Evolutionary conservation across 2,888 invertebrate genomes (phyloP), one percentile per base, ranked within the genome.

Genomic region (Tortrix viridana): DNA sequence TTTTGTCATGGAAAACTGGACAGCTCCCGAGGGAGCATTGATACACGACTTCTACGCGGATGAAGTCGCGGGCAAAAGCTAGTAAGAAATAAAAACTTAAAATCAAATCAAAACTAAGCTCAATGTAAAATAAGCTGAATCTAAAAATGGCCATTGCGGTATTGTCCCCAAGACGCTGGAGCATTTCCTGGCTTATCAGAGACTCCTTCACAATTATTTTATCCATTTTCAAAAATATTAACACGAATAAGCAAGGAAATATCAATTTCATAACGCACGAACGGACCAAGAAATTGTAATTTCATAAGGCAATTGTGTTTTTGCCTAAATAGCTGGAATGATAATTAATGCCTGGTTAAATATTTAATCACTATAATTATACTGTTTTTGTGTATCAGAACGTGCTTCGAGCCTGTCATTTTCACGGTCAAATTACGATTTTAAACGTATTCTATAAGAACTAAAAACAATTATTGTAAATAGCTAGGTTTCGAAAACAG

Each of bases 181-280:
- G n/a, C n/a, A n/a, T n/a, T n/a, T n/a, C n/a, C n/a, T n/a, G n/a
- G n/a, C n/a, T n/a, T n/a, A n/a, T n/a, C n/a, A n/a, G n/a, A n/a
- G n/a, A n/a, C n/a, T n/a, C n/a, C n/a, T n/a, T n/a, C n/a, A n/a
- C n/a, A n/a, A n/a, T n/a, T 9, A 26, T 26, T 26, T 26, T 9
- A 9, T 26, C 9, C 7, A 0, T 26, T 9, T 9, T 32, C 12
- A n/a, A n/a, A n/a, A n/a, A n/a, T n/a, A n/a, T n/a, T n/a, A n/a
- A n/a, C n/a, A n/a, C n/a, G n/a, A 32, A 32, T 32, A 7, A 32
- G 12, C 32, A 65, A 65, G 49, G 50, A 67, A 67, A 63, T 67
- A 67, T 67, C 67, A 65, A 67, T 67, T 65, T 67, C 67, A 67
- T 65, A 67, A 67, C 62, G 65, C n/a, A n/a, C n/a, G n/a, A 32